Conservation (phyloP, 2,113 vertebrate species). For the Penelope pileata region DNA sequence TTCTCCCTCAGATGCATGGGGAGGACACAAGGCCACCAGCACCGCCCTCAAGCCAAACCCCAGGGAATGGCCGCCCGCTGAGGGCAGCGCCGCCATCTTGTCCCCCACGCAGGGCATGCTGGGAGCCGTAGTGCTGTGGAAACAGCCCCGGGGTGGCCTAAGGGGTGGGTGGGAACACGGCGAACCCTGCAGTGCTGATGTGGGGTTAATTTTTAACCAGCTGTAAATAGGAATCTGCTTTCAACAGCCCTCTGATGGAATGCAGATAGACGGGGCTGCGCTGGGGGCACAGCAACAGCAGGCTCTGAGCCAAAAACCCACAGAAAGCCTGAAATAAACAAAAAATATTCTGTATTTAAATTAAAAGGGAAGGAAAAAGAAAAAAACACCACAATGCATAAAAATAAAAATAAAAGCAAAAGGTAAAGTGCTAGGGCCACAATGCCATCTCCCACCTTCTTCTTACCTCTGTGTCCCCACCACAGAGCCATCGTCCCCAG, state of each 20-base stretch:
- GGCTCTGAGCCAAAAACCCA: background rate
- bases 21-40: background rate
- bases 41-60: no score
- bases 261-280: background rate
- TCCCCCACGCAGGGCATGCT: background rate
- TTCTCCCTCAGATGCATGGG: background rate
- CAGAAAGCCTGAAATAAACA: background rate
- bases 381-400: background rate
- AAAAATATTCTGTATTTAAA: no score
- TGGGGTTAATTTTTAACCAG: background rate
- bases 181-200: background rate
- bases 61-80: fast-evolving
- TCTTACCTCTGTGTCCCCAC: background rate
- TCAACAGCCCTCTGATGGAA: background rate
- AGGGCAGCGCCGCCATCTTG: background rate
- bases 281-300: background rate
- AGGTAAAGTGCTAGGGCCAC: background rate
- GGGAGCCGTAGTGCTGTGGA: background rate
- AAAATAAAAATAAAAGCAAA: background rate
- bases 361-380: background rate
- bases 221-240: background rate
- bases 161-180: background rate
- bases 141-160: background rate
- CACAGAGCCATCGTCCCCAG: no score
- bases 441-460: background rate